phyloP scores from a whole-genome alignment of 1,140 invertebrate genomes.

The Heliconius congener region DNA sequence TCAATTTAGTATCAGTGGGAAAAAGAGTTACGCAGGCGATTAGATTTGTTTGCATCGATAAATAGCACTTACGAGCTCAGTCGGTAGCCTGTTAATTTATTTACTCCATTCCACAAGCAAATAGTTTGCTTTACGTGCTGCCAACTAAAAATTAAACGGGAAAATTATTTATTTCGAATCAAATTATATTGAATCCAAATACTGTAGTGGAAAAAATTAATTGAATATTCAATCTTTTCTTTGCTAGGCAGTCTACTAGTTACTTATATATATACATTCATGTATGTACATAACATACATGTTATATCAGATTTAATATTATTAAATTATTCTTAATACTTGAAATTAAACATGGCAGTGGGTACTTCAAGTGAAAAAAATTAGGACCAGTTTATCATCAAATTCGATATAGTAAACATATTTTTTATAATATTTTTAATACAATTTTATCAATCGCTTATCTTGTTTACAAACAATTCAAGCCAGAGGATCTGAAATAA shows the following conservation, averaged over 20 bases:
- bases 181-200: not conserved
- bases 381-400: no score
- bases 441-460: not conserved
- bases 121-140: conserved; percentile 32
- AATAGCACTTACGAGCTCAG: conserved; percentile 40
- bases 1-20: conserved; percentile 37
- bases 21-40: conserved; percentile 37
- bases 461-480: conserved; percentile 36
- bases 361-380: no score
- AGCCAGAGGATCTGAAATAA: conserved; percentile 44
- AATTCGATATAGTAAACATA: no score
- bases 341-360: no score
- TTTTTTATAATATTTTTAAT: not conserved
- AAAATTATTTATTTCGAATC: conserved; percentile 7
- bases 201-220: not conserved
- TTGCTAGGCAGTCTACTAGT: not conserved
- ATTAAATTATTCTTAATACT: no score
- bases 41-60: conserved; percentile 45
- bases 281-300: no score
- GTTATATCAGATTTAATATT: no score
- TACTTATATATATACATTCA: not conserved
- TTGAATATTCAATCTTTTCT: not conserved
- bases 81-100: conserved; percentile 41
- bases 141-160: conserved; percentile 18
- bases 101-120: conserved; percentile 36